These are phyloP conservation scores for Astyanax mexicanus DNA, from an alignment of 2,797 vertebrate genomes.

Conservation along the genomic window DNA sequence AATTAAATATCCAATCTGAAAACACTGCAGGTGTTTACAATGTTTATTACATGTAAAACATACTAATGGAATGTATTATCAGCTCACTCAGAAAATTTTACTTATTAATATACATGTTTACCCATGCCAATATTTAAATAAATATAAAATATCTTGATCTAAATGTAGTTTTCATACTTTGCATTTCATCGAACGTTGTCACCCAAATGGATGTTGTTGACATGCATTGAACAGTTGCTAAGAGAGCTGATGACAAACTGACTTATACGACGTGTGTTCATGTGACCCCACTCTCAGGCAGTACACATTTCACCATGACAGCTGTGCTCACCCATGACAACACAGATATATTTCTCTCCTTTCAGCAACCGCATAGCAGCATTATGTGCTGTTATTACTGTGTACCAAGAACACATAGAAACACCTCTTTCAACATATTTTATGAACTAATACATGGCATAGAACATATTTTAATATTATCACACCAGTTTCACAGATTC, in stretches of 20 bases:
- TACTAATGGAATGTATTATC: neutral
- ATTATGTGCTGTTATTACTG: conserved; percentile 43
- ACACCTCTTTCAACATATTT: neutral
- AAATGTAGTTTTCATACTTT: conserved; percentile 5
- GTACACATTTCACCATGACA: conserved; percentile 69
- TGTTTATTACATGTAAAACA: no score
- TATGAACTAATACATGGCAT: neutral
- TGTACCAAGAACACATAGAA: neutral
- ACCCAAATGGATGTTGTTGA: conserved; percentile 63
- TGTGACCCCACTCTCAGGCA: conserved; percentile 68
- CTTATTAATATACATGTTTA: no score
- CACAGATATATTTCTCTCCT: conserved; percentile 65
- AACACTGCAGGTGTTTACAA: no score
- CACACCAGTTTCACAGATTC: no score
- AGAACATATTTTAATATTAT: neutral
- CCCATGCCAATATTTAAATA: neutral
- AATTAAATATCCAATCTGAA: neutral
- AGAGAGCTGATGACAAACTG: conserved; percentile 67
- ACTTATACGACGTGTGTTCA: conserved; percentile 61
- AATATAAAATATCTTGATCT: neutral
- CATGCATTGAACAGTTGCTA: conserved; percentile 73
- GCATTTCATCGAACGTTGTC: conserved; percentile 50
- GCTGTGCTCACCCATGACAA: conserved; percentile 76
- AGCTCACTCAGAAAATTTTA: no score
- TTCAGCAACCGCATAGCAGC: conserved; percentile 64